Conservation (phyloP, 2,888 invertebrate species). For the Cheilosia scutellata region DNA sequence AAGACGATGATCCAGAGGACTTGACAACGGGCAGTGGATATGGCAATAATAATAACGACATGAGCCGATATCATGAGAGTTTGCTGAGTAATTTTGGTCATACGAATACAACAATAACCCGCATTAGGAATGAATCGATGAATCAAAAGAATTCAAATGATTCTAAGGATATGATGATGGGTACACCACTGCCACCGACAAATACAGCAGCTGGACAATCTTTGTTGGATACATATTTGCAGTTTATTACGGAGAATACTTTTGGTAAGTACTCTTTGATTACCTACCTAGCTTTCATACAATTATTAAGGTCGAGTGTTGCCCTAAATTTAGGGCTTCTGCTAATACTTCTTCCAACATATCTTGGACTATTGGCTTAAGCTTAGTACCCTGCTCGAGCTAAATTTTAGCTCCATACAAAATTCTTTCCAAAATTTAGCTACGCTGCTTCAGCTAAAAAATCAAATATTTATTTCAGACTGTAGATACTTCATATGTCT, state of each 20-base stretch:
- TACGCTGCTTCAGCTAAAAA: too few species aligned
- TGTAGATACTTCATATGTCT: too few species aligned
- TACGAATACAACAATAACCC: constrained; percentile 88
- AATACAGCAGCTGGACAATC: constrained; percentile 89
- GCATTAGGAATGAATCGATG: constrained; percentile 86
- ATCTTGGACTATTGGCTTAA: too few species aligned
- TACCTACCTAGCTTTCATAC: not conserved
- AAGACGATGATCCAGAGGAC: constrained; percentile 90
- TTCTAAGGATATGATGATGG: constrained; percentile 86
- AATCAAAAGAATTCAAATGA: constrained; percentile 79
- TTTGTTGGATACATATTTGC: constrained; percentile 93
- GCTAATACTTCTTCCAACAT: too few species aligned
- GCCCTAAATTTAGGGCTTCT: too few species aligned
- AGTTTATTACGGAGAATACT: constrained; percentile 94
- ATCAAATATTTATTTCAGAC: too few species aligned
- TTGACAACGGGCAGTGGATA: constrained; percentile 86
- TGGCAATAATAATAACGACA: constrained; percentile 79
- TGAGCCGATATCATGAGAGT: constrained; percentile 82
- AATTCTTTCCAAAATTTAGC: too few species aligned
- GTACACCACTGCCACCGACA: constrained; percentile 89
- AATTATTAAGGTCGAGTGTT: too few species aligned
- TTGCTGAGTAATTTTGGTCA: constrained; percentile 84
- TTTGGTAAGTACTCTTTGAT: constrained; percentile 85
- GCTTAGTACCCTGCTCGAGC: too few species aligned
- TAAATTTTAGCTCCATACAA: too few species aligned